Evolutionary conservation across 1,140 invertebrate species (phyloP), one percentile per base, ranked within the genome.

Genomic region (Sycophila sp.): DNA sequence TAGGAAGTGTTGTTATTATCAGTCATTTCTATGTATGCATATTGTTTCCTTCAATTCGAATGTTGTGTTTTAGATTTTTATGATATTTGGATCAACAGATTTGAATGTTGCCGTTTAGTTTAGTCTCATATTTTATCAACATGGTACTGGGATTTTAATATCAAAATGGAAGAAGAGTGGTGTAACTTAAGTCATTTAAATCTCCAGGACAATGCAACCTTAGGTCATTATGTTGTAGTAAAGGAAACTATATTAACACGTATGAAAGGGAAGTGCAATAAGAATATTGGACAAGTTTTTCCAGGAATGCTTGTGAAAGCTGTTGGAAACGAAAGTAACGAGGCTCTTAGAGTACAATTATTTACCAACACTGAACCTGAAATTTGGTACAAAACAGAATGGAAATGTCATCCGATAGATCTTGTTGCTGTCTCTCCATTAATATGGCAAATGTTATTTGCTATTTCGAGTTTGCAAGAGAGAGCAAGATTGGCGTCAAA

Each of bases 381-480:
- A 13, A 55, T 76, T 34, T 83, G 81, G 81, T 55, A 38, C n/a
- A 75, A 80, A 38, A 84, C 80, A 2, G 81, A 83, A 73, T 86
- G 83, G 82, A 71, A 76, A 42, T 83, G 84, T 69, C 76, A 77
- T 56, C 77, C 64, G 56, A 60, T 71, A 13, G 77, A 85, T 66
- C 63, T 87, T 4, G 69, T 82, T 19, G 66, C 74, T 4, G 75
- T 88, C 4, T 73, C 83, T 22, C 72, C 77, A 17, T 74, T 83
- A 24, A 77, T 89, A 34, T 89, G 87, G 87, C 81, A 84, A 26
- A 87, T 80, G 77, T 77, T 90, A 17, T 81, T 83, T 51, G 82
- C 87, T 40, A 82, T 90, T 34, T 59, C 73, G 10, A 82, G 82
- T 30, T 85, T 86, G 7, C 78, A 86, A 69, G 86, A 88, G 59